These are phyloP conservation scores for Drosophila niveifrons DNA, from an alignment of 2,888 invertebrate genomes.

Conservation along the genomic window DNA sequence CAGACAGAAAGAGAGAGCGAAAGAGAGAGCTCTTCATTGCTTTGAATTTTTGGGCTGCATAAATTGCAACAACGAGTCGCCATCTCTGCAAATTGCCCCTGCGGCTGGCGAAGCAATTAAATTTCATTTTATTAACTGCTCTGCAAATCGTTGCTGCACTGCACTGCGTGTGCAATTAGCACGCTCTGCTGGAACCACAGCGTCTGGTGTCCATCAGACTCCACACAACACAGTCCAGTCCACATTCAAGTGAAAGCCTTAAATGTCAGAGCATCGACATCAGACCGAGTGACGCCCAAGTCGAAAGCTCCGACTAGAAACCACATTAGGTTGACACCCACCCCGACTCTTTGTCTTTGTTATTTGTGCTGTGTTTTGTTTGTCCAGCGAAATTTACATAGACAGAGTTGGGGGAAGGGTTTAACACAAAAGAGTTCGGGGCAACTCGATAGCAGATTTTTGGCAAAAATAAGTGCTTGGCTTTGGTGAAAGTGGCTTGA, in stretches of 20 bases:
- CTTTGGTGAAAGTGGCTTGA: constrained; percentile 28
- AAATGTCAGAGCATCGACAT: constrained; percentile 38
- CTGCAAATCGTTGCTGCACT: constrained; percentile 47
- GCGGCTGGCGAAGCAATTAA: constrained; percentile 68
- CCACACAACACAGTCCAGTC: neutral
- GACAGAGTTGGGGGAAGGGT: neutral
- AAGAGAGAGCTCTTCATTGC: constrained; percentile 42
- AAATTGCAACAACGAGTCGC: constrained; percentile 48
- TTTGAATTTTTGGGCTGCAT: constrained; percentile 41
- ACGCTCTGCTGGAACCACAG: too few species aligned
- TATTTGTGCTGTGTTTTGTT: constrained; percentile 20
- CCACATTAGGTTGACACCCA: constrained; percentile 45
- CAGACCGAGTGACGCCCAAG: constrained; percentile 37
- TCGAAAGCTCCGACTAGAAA: too few species aligned
- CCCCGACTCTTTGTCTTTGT: constrained; percentile 14
- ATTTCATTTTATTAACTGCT: constrained; percentile 73
- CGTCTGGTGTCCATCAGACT: too few species aligned
- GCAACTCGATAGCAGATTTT: constrained; percentile 8
- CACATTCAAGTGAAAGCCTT: constrained; percentile 22
- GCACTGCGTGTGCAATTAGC: constrained; percentile 69
- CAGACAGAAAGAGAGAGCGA: constrained; percentile 35
- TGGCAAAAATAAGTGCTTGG: constrained; percentile 36
- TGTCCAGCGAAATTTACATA: constrained; percentile 38
- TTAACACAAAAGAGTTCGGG: neutral
- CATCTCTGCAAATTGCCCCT: constrained; percentile 63